phyloP scores from a whole-genome alignment of 2,888 invertebrate genomes.

The Tipula vernalis region DNA sequence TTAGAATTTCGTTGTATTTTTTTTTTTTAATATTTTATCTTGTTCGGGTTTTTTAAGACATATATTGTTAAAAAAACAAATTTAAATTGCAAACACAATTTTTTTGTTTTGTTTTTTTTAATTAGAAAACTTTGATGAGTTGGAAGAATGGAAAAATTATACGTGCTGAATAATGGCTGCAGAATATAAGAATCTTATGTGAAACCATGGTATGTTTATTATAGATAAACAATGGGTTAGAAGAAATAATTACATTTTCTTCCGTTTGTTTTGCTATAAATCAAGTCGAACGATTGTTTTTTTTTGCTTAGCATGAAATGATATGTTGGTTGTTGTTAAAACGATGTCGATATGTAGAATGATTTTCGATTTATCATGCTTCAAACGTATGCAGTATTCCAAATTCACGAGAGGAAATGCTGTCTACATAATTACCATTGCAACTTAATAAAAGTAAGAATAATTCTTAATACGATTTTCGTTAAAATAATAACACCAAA shows the following conservation, averaged over 20 bases:
- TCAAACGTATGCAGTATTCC: background rate
- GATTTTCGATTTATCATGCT: background rate
- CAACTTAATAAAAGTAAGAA: background rate
- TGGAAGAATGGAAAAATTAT: background rate
- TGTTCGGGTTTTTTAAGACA: background rate
- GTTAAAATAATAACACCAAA: background rate
- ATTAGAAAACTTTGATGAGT: conserved; percentile 4
- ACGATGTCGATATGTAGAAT: background rate
- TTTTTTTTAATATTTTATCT: background rate
- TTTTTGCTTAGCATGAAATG: background rate
- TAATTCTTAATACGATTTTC: background rate
- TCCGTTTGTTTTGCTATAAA: background rate
- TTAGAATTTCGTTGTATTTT: background rate
- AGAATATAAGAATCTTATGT: background rate
- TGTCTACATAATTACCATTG: background rate
- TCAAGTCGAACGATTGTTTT: background rate
- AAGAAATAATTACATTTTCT: conserved; percentile 4
- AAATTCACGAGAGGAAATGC: background rate
- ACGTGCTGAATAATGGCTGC: background rate
- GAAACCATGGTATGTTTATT: background rate
- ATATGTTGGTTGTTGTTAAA: background rate
- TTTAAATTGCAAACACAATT: background rate
- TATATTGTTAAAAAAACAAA: background rate
- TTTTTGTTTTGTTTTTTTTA: background rate
- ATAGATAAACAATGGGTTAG: conserved; percentile 4